A percentile compares a stretch with the other conserved stretches of the same genome.
These are phyloP conservation scores for Geodia barretti DNA, from an alignment of 37 sponge, comb jelly and placozoan genomes.

Conservation along the genomic window DNA sequence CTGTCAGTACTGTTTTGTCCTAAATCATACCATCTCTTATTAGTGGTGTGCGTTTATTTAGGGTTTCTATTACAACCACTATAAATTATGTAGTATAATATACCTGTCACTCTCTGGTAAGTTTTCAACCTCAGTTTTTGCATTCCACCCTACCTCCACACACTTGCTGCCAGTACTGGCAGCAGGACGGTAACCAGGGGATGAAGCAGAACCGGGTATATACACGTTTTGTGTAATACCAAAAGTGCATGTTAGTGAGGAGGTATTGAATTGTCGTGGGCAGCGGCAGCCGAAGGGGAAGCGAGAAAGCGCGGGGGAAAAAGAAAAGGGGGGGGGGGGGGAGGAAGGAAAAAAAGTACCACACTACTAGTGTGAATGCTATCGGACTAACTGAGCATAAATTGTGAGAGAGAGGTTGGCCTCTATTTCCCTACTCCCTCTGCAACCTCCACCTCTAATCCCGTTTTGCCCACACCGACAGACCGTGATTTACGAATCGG, in stretches of 20 bases:
- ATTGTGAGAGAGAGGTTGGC: background rate
- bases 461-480: constrained; percentile 70
- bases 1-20: no score
- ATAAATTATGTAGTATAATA: background rate
- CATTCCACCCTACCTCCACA: constrained; percentile 66
- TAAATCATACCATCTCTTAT: no score
- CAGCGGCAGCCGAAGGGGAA: constrained; percentile 75
- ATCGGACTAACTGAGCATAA: constrained; percentile 73
- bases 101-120: constrained; percentile 58
- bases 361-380: no score
- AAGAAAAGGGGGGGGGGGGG: no score
- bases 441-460: constrained; percentile 72
- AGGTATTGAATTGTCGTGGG: constrained; percentile 37
- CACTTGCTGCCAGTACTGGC: constrained; percentile 70
- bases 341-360: no score
- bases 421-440: background rate
- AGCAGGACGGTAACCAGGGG: background rate
- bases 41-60: no score
- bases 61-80: no score
- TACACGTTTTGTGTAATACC: constrained; percentile 24
- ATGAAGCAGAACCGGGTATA: background rate
- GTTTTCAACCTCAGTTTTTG: constrained; percentile 69
- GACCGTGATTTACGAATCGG: constrained; percentile 90
- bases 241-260: constrained; percentile 43
- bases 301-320: no score